Percentiles rank a stretch among this genome's conserved stretches.
Evolutionary conservation across 2,113 vertebrate genomes (phyloP).

Genomic region (Gadus chalcogrammus): DNA sequence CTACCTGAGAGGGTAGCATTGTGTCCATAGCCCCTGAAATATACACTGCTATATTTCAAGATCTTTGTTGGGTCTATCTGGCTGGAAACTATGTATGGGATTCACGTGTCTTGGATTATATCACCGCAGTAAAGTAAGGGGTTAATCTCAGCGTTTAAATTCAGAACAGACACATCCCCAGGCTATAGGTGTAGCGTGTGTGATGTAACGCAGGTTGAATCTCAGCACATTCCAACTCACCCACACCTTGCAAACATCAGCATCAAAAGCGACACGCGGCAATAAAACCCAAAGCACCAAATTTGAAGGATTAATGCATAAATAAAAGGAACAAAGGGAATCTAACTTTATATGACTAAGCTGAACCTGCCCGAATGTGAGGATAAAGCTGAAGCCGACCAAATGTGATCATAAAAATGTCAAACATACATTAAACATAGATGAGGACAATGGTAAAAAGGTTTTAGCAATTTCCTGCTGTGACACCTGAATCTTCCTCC

Average conservation of each 20-base stretch:
- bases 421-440: too few relatives aligned
- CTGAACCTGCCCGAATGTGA: too few relatives aligned
- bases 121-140: slow-evolving; percentile 27
- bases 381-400: too few relatives aligned
- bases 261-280: too few relatives aligned
- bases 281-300: too few relatives aligned
- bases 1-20: slow-evolving; percentile 16
- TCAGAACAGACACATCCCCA: slow-evolving; percentile 33
- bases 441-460: too few relatives aligned
- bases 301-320: too few relatives aligned
- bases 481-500: not conserved
- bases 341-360: too few relatives aligned
- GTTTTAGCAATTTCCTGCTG: not conserved
- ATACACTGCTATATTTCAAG: slow-evolving; percentile 20
- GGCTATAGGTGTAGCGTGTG: slow-evolving; percentile 11
- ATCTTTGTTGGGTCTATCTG: slow-evolving; percentile 28
- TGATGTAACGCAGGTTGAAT: not conserved
- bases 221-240: too few relatives aligned
- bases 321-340: too few relatives aligned
- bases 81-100: slow-evolving; percentile 30
- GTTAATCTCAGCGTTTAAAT: slow-evolving; percentile 38
- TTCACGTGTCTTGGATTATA: slow-evolving; percentile 33
- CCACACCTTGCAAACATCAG: too few relatives aligned
- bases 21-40: slow-evolving; percentile 29
- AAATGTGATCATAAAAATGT: too few relatives aligned